Conservation (phyloP, 1,140 invertebrate genomes). For the Trinorchestia longiramus region DNA sequence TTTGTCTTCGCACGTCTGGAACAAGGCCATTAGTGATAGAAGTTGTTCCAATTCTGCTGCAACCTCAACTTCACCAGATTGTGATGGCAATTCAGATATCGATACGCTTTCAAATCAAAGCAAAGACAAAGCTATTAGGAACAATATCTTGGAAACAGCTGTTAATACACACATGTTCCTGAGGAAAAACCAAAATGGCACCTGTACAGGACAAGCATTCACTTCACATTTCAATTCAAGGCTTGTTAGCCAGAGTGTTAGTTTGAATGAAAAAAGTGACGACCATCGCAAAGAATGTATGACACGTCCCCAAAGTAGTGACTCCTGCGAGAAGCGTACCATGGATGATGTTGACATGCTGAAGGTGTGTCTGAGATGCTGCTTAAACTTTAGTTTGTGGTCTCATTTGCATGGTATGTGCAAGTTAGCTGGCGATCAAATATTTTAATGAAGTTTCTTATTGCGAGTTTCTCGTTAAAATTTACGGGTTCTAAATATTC, state of each 20-base stretch:
- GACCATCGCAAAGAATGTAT: neutral
- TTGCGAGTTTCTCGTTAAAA: neutral
- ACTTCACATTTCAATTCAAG: neutral
- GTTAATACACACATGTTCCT: neutral
- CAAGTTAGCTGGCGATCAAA: no score
- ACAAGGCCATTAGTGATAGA: neutral
- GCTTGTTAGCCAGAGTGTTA: neutral
- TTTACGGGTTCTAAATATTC: neutral
- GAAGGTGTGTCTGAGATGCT: neutral
- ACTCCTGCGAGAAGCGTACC: neutral
- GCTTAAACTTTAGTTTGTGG: neutral
- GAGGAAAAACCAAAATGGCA: neutral
- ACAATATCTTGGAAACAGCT: neutral
- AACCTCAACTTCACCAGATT: neutral
- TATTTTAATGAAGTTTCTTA: neutral
- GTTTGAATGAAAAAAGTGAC: neutral
- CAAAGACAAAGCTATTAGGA: neutral
- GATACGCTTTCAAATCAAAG: neutral
- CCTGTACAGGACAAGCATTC: neutral
- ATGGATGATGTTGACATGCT: neutral
- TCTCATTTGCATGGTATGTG: no score
- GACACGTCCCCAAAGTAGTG: neutral
- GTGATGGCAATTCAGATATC: neutral
- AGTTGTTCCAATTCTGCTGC: neutral
- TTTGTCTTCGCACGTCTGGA: neutral